Evolutionary conservation across 2,888 invertebrate species (phyloP).

Genomic region (Lithodes maja): DNA sequence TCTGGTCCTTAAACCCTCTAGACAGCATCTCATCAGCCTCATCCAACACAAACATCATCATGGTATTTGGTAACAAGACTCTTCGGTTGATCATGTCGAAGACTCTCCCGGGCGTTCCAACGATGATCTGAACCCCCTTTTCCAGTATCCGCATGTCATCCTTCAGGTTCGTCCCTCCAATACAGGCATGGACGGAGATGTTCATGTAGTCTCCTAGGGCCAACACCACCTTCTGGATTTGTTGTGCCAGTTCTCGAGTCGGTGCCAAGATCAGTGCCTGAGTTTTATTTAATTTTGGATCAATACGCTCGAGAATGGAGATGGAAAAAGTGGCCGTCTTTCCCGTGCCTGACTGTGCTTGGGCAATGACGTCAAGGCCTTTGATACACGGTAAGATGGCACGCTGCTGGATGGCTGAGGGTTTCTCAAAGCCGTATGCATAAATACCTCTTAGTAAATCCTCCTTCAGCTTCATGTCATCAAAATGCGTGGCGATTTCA

Average conservation of each 20-base stretch:
- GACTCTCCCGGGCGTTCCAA: conserved; percentile 98
- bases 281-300: conserved; percentile 86
- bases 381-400: conserved; percentile 96
- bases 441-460: conserved; percentile 97
- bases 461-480: conserved; percentile 98
- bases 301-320: conserved; percentile 97
- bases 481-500: conserved; percentile 92
- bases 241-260: conserved; percentile 88
- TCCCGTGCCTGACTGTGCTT: conserved; percentile 99
- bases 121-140: conserved; percentile 96
- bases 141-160: conserved; percentile 97
- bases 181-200: conserved; percentile 98
- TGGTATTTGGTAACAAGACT: conserved; percentile 85
- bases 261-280: conserved; percentile 99
- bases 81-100: conserved; percentile 97
- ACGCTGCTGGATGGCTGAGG: conserved; percentile 99
- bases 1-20: conserved; percentile 99
- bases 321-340: conserved; percentile 99
- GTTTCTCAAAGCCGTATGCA: conserved; percentile 99
- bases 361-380: conserved; percentile 94
- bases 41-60: conserved; percentile 98
- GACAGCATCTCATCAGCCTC: conserved; percentile 99
- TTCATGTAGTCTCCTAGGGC: conserved; percentile 99
- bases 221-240: conserved; percentile 91
- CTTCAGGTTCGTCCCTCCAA: conserved; percentile 98